Base-by-base conservation (phyloP, 2,113 vertebrate genomes). In the Centropus bengalensis region DNA sequence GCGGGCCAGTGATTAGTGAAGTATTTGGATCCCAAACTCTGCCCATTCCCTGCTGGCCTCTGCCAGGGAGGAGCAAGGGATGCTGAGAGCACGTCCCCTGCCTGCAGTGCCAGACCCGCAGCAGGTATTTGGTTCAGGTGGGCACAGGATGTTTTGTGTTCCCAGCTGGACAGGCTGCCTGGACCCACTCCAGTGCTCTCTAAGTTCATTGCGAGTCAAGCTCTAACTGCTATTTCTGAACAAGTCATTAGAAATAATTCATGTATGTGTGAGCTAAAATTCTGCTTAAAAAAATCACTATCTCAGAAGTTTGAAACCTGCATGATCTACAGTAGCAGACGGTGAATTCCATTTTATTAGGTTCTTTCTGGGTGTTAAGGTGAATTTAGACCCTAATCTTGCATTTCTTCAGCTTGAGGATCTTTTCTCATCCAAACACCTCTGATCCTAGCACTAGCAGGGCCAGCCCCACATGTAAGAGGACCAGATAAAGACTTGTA, bases 231-330 rank as follows among this genome's bases (percentile, higher is more conserved):
- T 96, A 89, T 94, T 96, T 94, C 59, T 88, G 88, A 96, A 59
- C 56, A 80, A 92, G 71, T 42, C 83, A 71, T 73, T 66, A 95
- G 89, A 84, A 94, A 96, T 95, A 96, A 92, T 94, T 91, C 20
- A 92, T 93, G 94, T 62, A 67, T 2, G 8, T 67, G 75, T 60
- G 51, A 91, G 89, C 89, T 68, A 66, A 94, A 88, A 91, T 87
- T 69, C 79, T 81, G 69, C 71, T 93, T 77, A 70, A 91, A 89
- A 95, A 89, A 95, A 83, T 91, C 36, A 58, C 23, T 92, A 77
- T 73, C 81, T 92, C 23, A 4, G 83, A 84, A 94, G 89, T 63
- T 76, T 70, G 12, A 87, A 96, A 78, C 45, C 74, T 62, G 80
- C n/a, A 56, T 70, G 56, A 71, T 24, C 47, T 60, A 54, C 45